A percentile compares a stretch with the other conserved stretches of the same genome.
Evolutionary conservation across 2,797 vertebrate species (phyloP).

Genomic region (Limosa lapponica): DNA sequence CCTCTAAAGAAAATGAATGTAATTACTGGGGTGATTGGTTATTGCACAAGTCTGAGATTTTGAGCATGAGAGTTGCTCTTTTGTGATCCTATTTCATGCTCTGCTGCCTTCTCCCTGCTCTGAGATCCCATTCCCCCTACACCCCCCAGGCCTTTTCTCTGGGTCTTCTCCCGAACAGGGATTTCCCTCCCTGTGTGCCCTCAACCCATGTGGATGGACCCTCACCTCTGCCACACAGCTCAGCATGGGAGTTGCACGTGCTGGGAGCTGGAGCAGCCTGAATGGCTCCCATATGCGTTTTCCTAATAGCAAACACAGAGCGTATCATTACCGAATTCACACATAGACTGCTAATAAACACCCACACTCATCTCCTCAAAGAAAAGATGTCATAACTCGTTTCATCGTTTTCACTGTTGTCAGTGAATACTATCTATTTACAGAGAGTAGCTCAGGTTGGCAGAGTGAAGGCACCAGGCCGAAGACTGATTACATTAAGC

Average conservation of each 20-base stretch:
- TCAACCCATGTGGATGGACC: not conserved
- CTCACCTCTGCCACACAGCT: not conserved
- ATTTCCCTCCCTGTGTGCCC: not conserved
- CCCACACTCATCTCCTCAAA: not conserved
- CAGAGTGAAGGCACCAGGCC: not conserved
- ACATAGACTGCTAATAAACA: conserved; percentile 31
- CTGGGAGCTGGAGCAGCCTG: not conserved
- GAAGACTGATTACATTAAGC: not conserved
- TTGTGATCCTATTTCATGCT: not conserved
- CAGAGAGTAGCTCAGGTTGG: not conserved
- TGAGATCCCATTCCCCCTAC: not conserved
- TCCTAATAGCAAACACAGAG: not conserved
- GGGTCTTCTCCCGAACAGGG: not conserved
- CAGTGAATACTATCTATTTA: not conserved
- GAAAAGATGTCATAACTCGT: not conserved
- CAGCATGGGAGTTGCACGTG: accelerated
- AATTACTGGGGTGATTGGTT: not conserved
- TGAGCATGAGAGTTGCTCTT: not conserved
- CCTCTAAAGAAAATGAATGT: not conserved
- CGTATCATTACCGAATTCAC: not conserved
- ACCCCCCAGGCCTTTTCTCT: not conserved
- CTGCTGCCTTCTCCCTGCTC: not conserved
- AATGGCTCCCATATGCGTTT: not conserved
- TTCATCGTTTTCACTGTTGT: not conserved
- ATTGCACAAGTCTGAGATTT: not conserved